Evolutionary conservation across 2,113 vertebrate species (phyloP), one percentile per base, ranked within the genome.

Genomic region (Vicugna pacos): DNA sequence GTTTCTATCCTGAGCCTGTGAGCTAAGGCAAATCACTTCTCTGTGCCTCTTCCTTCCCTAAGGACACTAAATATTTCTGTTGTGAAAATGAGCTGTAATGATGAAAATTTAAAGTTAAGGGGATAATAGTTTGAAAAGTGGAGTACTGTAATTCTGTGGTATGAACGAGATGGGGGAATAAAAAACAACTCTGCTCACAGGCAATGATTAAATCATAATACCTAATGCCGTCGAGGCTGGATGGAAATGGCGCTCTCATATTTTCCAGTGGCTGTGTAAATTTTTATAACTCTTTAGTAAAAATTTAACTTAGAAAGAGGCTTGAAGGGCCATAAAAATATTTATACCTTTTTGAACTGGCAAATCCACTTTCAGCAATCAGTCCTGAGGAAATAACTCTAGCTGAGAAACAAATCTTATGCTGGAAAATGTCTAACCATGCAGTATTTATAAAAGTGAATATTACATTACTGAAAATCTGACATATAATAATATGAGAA

Each of bases 241-340:
- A 38, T 77, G 46, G 30, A 92, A 48, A 14, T 38, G 22, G 38
- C 13, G 42, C 30, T 20, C 16, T 82, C 52, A 24, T 70, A 46
- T 81, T 92, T 91, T 87, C 69, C 50, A 50, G 17, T 35, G 46
- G 52, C 10, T 76, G 20, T 75, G 10, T 52, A 77, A 30, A 77
- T 70, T 77, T 56, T 96, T 89, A 48, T 64, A 70, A 76, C 35
- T 91, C 46, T 17, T 91, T 64, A 42, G 70, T 12, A 84, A 85
- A 95, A 80, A 73, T 65, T 54, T 90, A 89, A 93, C 52, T 89
- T 94, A 79, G 38, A 15, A 65, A 42, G 79, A 72, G 19, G 4
- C 42, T 69, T 89, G 58, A 94, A 48, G 50, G 42, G 28, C 19
- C n/a, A 91, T 52, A 91, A 70, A 91, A 82, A 58, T 90, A 76